Percentiles rank a stretch among this genome's conserved stretches.
These are phyloP conservation scores for Crioceris asparagi DNA, from an alignment of 2,888 invertebrate genomes.

Conservation along the genomic window DNA sequence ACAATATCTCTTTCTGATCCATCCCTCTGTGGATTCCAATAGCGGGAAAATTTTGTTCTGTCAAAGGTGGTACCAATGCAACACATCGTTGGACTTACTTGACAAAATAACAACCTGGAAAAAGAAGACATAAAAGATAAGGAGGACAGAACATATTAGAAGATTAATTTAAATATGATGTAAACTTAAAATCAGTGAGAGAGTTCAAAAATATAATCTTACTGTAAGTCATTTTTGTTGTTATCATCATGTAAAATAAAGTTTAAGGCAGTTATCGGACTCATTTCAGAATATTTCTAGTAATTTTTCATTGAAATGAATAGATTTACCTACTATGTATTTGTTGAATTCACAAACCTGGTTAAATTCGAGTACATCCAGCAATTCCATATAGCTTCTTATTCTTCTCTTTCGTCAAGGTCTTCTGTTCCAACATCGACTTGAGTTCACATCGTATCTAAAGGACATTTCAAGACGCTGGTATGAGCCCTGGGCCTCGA, in stretches of 20 bases:
- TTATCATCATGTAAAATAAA: slow-evolving; percentile 14
- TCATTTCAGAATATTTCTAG: background rate
- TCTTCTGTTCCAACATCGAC: no score
- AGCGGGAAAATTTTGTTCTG: slow-evolving; percentile 98
- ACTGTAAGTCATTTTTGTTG: slow-evolving; percentile 22
- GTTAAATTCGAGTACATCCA: slow-evolving; percentile 98
- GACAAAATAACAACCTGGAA: slow-evolving; percentile 95
- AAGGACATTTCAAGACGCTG: no score
- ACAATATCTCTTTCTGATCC: slow-evolving; percentile 93
- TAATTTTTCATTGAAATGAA: background rate
- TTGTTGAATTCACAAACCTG: slow-evolving; percentile 52
- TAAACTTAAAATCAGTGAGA: slow-evolving; percentile 29
- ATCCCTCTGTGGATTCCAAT: slow-evolving; percentile 98
- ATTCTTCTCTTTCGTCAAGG: no score
- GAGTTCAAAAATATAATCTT: slow-evolving; percentile 33
- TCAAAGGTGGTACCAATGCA: slow-evolving; percentile 86
- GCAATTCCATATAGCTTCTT: slow-evolving; percentile 95
- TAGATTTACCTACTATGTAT: no score
- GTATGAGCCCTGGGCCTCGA: no score
- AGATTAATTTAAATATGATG: background rate
- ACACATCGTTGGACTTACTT: slow-evolving; percentile 97
- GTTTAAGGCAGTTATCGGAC: background rate
- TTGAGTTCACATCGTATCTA: no score
- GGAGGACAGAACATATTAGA: slow-evolving; percentile 1
- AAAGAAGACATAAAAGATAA: slow-evolving; percentile 10